Conservation (phyloP, 2,888 invertebrate genomes). For the Sminthurinus aureus region DNA sequence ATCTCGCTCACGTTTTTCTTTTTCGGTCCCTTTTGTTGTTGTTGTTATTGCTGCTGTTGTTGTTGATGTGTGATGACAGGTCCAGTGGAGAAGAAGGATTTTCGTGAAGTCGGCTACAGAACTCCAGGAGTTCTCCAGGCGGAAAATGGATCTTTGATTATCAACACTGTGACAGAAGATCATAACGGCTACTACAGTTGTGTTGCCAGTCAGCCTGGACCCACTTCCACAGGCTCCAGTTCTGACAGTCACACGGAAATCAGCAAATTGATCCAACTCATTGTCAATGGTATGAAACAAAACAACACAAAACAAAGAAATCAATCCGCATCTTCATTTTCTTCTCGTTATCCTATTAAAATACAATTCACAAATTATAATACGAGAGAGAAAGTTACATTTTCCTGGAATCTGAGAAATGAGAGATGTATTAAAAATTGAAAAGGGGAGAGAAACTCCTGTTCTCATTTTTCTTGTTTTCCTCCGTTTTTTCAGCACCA, state of each 20-base stretch:
- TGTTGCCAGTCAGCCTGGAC: conserved; percentile 18
- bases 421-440: too few relatives aligned
- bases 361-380: neutral
- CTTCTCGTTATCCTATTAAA: neutral
- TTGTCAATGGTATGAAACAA: conserved; percentile 68
- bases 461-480: neutral
- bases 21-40: neutral
- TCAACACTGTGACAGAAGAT: conserved; percentile 67
- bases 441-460: too few relatives aligned
- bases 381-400: too few relatives aligned
- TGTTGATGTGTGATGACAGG: conserved; percentile 36
- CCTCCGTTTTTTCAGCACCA: conserved; percentile 6
- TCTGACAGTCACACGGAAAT: conserved; percentile 71
- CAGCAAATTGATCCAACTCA: conserved; percentile 70
- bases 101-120: conserved; percentile 67
- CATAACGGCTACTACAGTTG: conserved; percentile 65
- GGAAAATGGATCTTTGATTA: conserved; percentile 68
- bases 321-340: conserved; percentile 32
- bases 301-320: too few relatives aligned
- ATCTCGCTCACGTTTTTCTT: neutral
- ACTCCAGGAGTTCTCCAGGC: conserved; percentile 58
- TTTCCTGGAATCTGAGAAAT: too few relatives aligned
- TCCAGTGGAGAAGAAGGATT: conserved; percentile 62
- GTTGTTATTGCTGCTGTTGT: neutral
- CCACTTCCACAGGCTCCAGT: conserved; percentile 55